A percentile compares a stretch with the other conserved stretches of the same genome.
These are phyloP conservation scores for Byasa hedistus DNA, from an alignment of 2,888 invertebrate genomes.

Conservation along the genomic window DNA sequence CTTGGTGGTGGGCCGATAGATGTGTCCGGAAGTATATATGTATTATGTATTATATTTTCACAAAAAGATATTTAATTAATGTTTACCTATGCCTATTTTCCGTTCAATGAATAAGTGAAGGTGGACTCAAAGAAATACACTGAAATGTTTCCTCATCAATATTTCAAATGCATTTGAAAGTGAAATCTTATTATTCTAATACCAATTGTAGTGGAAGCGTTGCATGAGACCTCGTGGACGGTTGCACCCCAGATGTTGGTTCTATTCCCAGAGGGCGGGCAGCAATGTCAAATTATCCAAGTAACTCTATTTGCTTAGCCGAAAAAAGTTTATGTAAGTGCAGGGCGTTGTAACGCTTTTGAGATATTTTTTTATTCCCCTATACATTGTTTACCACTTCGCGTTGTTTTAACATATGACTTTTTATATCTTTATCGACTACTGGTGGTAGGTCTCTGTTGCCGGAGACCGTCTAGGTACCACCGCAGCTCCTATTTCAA, in stretches of 20 bases:
- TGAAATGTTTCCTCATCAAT: slow-evolving; percentile 42
- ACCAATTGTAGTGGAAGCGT: slow-evolving; percentile 37
- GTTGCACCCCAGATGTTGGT: slow-evolving; percentile 55
- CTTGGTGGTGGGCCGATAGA: too few relatives aligned
- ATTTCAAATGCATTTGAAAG: slow-evolving; percentile 50
- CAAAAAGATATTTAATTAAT: neutral
- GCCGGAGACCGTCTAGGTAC: too few relatives aligned
- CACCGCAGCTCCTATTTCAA: too few relatives aligned
- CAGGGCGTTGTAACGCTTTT: slow-evolving; percentile 36
- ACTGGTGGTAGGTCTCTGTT: too few relatives aligned
- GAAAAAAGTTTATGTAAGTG: slow-evolving; percentile 45
- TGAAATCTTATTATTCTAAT: slow-evolving; percentile 65
- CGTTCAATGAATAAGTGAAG: neutral
- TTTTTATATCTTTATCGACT: too few relatives aligned
- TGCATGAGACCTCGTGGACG: slow-evolving; percentile 44
- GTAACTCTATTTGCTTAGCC: slow-evolving; percentile 67
- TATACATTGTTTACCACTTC: neutral
- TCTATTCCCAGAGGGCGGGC: slow-evolving; percentile 52
- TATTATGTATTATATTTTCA: neutral
- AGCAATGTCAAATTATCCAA: slow-evolving; percentile 62
- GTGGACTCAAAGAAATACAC: neutral
- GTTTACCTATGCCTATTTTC: neutral
- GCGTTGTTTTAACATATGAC: too few relatives aligned
- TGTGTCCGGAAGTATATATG: too few relatives aligned
- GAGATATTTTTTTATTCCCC: slow-evolving; percentile 35